A percentile compares a stretch with the other conserved stretches of the same genome.
phyloP scores from a whole-genome alignment of 2,888 invertebrate species.

The Drosophila sordidapex region DNA sequence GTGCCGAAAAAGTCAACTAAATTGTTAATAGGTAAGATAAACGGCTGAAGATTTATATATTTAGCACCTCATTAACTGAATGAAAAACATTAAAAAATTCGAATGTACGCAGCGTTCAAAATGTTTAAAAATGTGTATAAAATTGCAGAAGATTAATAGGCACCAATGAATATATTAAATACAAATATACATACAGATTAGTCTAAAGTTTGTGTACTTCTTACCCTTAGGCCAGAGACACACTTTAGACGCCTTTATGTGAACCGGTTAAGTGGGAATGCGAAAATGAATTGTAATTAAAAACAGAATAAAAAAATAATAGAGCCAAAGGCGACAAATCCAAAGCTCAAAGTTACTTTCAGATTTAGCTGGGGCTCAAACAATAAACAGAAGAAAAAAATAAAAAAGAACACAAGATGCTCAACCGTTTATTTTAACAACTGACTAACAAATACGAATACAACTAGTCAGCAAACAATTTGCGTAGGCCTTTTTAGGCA shows the following conservation, averaged over 20 bases:
- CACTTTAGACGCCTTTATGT: constrained; percentile 32
- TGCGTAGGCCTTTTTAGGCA: constrained; percentile 29
- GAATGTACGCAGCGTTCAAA: constrained; percentile 1
- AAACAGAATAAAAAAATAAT: constrained; percentile 36
- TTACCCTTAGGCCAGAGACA: constrained; percentile 14
- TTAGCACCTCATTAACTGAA: constrained; percentile 53
- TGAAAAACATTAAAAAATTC: constrained; percentile 5
- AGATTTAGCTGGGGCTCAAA: constrained; percentile 2
- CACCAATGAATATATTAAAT: neutral
- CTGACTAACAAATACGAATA: neutral
- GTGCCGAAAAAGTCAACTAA: constrained; percentile 22
- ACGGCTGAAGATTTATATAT: constrained; percentile 27
- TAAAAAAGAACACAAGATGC: neutral
- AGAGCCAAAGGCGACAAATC: constrained; percentile 23
- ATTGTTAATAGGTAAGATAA: constrained; percentile 2
- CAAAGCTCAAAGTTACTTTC: constrained; percentile 39
- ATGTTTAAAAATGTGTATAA: constrained; percentile 3
- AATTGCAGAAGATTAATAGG: neutral
- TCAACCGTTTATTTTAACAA: constrained; percentile 23
- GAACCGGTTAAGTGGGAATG: constrained; percentile 61
- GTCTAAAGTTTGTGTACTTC: constrained; percentile 14
- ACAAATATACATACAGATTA: neutral
- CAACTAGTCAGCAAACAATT: constrained; percentile 17
- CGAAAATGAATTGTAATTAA: constrained; percentile 63
- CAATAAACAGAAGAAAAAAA: neutral